These are phyloP conservation scores for Dermochelys coriacea DNA, from an alignment of 2,797 vertebrate genomes.

Conservation along the genomic window DNA sequence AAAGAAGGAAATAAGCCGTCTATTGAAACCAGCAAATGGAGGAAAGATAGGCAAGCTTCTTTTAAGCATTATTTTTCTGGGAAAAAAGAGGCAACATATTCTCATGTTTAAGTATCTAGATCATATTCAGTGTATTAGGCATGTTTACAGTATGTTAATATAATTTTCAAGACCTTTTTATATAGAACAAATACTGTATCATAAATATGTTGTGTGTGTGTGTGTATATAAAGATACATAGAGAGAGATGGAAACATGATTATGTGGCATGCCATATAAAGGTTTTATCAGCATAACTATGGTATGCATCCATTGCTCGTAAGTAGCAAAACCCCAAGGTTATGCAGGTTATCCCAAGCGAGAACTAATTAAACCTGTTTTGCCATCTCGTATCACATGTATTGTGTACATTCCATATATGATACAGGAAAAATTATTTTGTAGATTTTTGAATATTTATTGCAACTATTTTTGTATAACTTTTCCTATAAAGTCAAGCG, in stretches of 20 bases:
- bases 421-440: neutral
- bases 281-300: neutral
- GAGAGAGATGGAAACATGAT: neutral
- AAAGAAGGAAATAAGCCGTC: constrained; percentile 13
- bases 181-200: neutral
- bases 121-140: neutral
- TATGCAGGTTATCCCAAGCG: neutral
- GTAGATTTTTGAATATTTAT: neutral
- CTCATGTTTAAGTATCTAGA: neutral
- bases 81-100: neutral
- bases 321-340: neutral
- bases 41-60: constrained; percentile 15
- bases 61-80: neutral
- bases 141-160: neutral
- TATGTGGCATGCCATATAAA: neutral
- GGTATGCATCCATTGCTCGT: neutral
- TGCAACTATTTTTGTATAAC: neutral
- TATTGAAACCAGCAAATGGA: neutral
- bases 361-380: neutral
- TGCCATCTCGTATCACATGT: neutral
- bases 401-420: neutral
- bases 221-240: neutral
- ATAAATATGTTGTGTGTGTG: neutral
- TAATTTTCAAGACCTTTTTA: neutral
- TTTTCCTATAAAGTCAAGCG: neutral